Evolutionary conservation across 30 jellyfish, hydroid and myxozoan species (phyloP).

Genomic region (Morbakka virulenta): DNA sequence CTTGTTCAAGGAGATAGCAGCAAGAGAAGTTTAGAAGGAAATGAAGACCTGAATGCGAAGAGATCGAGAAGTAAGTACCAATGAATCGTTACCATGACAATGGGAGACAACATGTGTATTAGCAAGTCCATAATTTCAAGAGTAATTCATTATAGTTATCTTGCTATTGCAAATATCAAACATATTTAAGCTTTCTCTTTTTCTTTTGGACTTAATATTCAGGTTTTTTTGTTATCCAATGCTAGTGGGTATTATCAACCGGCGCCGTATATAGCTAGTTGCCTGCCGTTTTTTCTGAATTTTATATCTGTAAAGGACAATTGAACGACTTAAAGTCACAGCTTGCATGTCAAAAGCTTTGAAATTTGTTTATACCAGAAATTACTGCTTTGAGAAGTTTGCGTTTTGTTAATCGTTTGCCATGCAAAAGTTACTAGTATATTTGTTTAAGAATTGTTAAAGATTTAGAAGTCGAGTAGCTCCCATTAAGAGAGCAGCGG

Average conservation of each 20-base stretch:
- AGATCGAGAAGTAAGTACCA: constrained; percentile 15
- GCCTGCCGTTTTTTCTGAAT: not conserved
- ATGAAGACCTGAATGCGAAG: constrained; percentile 19
- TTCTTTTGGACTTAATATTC: not conserved
- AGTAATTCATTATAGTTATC: not conserved
- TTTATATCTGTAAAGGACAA: not conserved
- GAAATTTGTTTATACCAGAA: not conserved
- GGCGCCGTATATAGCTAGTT: not conserved
- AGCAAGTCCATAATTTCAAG: not conserved
- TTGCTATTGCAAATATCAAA: not conserved
- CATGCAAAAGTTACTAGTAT: no score
- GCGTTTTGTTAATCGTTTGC: no score
- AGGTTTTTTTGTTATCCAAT: not conserved
- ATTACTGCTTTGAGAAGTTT: no score
- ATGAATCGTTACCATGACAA: not conserved
- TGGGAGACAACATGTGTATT: not conserved
- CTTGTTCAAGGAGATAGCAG: not conserved
- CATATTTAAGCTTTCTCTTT: not conserved
- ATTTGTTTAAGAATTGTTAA: no score
- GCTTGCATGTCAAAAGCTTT: not conserved
- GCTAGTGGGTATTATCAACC: not conserved
- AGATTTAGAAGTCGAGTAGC: no score
- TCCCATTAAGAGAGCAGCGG: no score
- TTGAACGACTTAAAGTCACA: not conserved
- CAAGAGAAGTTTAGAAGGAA: constrained; percentile 7